Conservation (phyloP, 2,888 invertebrate genomes). For the Drosophila prolongata region DNA sequence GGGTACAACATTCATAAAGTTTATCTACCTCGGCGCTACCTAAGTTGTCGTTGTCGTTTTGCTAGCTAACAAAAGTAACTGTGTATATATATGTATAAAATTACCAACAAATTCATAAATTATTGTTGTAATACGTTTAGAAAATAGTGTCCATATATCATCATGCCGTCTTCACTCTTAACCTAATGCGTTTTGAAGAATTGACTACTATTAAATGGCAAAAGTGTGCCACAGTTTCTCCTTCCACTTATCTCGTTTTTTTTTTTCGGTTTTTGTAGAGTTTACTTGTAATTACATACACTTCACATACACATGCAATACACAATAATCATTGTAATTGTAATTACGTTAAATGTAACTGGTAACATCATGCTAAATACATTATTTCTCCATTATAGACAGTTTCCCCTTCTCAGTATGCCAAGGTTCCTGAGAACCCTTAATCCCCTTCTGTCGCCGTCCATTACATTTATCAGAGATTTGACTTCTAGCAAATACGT, state of each 20-base stretch:
- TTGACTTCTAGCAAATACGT: slow-evolving; percentile 68
- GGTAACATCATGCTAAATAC: slow-evolving; percentile 75
- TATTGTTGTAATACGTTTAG: slow-evolving; percentile 78
- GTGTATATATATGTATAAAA: slow-evolving; percentile 73
- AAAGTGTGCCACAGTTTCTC: slow-evolving; percentile 66
- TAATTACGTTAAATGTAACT: slow-evolving; percentile 75
- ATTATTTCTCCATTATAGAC: slow-evolving; percentile 53
- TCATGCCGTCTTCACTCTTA: slow-evolving; percentile 56
- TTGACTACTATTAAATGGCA: slow-evolving; percentile 78
- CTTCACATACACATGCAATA: slow-evolving; percentile 78
- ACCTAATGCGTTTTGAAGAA: slow-evolving; percentile 69
- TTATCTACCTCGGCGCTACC: slow-evolving; percentile 76
- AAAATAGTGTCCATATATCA: slow-evolving; percentile 78
- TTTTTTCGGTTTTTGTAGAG: slow-evolving; percentile 30
- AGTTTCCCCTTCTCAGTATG: slow-evolving; percentile 37
- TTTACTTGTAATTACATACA: slow-evolving; percentile 69
- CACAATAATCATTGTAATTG: slow-evolving; percentile 75
- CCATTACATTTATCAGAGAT: slow-evolving; percentile 68
- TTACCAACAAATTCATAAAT: slow-evolving; percentile 76
- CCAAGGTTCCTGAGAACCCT: slow-evolving; percentile 48
- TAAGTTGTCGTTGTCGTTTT: slow-evolving; percentile 76
- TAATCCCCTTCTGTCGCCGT: slow-evolving; percentile 8
- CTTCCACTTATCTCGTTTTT: slow-evolving; percentile 22
- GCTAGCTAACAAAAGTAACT: slow-evolving; percentile 78
- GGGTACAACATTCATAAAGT: slow-evolving; percentile 77